phyloP scores from a whole-genome alignment of 2,888 invertebrate species.

The Nephrotoma flavescens region DNA sequence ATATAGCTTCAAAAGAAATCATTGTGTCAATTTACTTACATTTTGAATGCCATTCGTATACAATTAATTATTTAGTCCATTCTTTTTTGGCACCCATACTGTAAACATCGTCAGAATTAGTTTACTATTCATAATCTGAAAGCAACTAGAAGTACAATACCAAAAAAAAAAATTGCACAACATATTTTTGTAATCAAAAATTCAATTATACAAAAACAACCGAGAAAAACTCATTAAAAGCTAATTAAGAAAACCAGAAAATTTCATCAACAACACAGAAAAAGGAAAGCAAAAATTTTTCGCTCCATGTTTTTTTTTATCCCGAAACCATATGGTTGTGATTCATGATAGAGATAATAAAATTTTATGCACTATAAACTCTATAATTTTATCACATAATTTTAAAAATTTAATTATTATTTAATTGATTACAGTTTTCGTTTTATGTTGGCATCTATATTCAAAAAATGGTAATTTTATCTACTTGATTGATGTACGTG shows the following conservation, averaged over 20 bases:
- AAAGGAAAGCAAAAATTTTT: not conserved
- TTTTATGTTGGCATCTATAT: not conserved
- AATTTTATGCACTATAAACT: not conserved
- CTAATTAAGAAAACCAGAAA: not conserved
- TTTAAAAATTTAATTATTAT: not conserved
- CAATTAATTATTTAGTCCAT: too few relatives aligned
- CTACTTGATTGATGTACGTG: not conserved
- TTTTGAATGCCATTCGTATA: too few relatives aligned
- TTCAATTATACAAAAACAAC: too few relatives aligned
- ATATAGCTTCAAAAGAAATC: too few relatives aligned
- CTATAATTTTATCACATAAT: not conserved
- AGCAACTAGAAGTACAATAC: too few relatives aligned
- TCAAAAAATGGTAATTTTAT: not conserved
- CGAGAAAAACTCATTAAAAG: too few relatives aligned
- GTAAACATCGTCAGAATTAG: too few relatives aligned
- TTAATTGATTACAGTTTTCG: not conserved
- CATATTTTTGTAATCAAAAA: too few relatives aligned
- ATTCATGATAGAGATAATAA: not conserved
- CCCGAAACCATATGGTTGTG: not conserved
- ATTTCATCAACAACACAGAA: not conserved
- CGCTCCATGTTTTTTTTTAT: not conserved
- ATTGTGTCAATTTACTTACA: too few relatives aligned
- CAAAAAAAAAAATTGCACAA: too few relatives aligned
- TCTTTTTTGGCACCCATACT: too few relatives aligned
- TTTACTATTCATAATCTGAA: too few relatives aligned